phyloP scores from a whole-genome alignment of 2,888 invertebrate species.

The Trachelus troglodyta region DNA sequence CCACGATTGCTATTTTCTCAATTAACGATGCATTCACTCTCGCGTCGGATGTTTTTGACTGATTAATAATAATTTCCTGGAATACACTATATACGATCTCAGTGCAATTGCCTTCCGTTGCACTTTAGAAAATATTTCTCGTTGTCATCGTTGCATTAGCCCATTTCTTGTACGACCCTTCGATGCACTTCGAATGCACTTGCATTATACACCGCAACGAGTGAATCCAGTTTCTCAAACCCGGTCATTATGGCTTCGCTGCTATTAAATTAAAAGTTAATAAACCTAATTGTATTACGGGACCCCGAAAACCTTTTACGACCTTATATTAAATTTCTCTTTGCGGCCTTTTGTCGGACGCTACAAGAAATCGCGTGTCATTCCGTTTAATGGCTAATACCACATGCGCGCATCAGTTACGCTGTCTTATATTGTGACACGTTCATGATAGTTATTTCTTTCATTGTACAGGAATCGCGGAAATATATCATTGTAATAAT shows the following conservation, averaged over 20 bases:
- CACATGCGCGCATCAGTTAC: background rate
- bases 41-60: background rate
- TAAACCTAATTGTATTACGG: background rate
- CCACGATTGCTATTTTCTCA: background rate
- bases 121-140: background rate
- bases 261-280: background rate
- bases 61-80: background rate
- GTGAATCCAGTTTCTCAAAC: background rate
- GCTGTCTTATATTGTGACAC: background rate
- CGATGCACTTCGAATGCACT: background rate
- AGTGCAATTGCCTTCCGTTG: background rate
- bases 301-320: background rate
- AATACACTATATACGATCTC: background rate
- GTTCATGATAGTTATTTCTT: background rate
- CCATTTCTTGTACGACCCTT: background rate
- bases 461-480: background rate
- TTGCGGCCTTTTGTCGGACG: conserved; percentile 7
- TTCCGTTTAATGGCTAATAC: conserved; percentile 45
- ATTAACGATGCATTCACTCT: background rate
- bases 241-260: background rate
- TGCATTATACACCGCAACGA: background rate
- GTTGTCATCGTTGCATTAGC: background rate
- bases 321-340: conserved; percentile 13
- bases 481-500: background rate
- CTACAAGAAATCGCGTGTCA: conserved; percentile 45